Conservation (phyloP, 64 coral and sea anemone species). For the Porites lutea region DNA sequence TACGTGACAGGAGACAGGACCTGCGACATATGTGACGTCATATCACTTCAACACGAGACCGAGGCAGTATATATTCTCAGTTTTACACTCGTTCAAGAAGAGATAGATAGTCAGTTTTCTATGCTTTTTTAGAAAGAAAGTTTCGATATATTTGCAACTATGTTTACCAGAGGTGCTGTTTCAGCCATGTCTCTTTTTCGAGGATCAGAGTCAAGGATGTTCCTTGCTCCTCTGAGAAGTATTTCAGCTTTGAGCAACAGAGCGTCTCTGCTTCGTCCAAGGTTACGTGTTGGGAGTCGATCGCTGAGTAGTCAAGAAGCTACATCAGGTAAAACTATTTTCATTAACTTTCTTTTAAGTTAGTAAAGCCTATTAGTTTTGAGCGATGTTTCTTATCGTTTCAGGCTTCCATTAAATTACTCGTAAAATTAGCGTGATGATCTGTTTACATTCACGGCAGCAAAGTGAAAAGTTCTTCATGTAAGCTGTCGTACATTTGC, state of each 20-base stretch:
- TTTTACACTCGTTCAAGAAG: neutral
- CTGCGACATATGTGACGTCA: slow-evolving; percentile 5
- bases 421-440: neutral
- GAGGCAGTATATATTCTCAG: neutral
- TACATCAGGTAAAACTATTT: neutral
- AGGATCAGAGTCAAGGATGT: neutral
- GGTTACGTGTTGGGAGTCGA: neutral
- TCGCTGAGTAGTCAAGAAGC: neutral
- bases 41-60: neutral
- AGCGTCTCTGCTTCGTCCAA: neutral
- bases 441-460: neutral
- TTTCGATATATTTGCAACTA: neutral
- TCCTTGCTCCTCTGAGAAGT: neutral
- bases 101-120: neutral
- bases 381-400: no score
- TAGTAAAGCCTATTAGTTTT: neutral
- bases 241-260: neutral
- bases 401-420: neutral
- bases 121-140: neutral
- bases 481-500: neutral
- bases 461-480: neutral
- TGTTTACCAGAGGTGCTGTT: slow-evolving; percentile 2
- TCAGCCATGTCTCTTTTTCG: slow-evolving; percentile 4
- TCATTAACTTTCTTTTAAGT: neutral
- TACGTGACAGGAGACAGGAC: slow-evolving; percentile 19